Conservation (phyloP, 2,888 invertebrate genomes). For the Coremacera marginata region DNA sequence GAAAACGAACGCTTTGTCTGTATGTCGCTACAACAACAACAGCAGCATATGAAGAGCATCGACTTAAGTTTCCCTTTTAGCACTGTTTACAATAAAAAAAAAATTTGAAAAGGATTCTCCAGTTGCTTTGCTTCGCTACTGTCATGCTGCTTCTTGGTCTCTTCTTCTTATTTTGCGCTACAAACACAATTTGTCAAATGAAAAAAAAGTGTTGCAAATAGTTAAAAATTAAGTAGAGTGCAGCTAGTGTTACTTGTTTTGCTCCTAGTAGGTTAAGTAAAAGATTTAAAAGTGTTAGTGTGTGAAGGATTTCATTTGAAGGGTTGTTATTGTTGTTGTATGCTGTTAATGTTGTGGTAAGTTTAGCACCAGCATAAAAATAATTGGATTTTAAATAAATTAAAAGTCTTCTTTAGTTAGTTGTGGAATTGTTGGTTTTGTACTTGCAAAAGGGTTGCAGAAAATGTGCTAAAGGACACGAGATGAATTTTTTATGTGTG, state of each 20-base stretch:
- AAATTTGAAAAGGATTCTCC: slow-evolving; percentile 8
- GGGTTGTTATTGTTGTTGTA: neutral
- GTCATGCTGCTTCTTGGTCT: neutral
- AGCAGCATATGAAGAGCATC: slow-evolving; percentile 9
- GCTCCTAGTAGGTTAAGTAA: neutral
- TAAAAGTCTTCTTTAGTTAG: neutral
- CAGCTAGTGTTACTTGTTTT: neutral
- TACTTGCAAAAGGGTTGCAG: neutral
- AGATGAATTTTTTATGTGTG: too few species aligned
- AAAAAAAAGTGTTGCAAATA: slow-evolving; percentile 9
- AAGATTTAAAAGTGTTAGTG: neutral
- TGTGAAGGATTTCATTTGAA: neutral
- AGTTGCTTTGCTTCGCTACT: neutral
- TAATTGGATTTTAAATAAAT: slow-evolving; percentile 24
- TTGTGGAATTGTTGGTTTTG: neutral
- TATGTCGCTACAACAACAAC: neutral
- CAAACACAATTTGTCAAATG: slow-evolving; percentile 1
- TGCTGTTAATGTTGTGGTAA: neutral
- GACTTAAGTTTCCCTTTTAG: slow-evolving; percentile 13
- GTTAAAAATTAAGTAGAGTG: slow-evolving; percentile 25
- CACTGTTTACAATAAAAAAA: neutral
- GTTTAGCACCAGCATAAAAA: slow-evolving; percentile 5
- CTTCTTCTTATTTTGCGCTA: neutral
- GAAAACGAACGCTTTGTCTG: neutral
- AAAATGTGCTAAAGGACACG: too few species aligned